Conservation (phyloP, 1,140 invertebrate genomes). For the Apolygus lucorum region DNA sequence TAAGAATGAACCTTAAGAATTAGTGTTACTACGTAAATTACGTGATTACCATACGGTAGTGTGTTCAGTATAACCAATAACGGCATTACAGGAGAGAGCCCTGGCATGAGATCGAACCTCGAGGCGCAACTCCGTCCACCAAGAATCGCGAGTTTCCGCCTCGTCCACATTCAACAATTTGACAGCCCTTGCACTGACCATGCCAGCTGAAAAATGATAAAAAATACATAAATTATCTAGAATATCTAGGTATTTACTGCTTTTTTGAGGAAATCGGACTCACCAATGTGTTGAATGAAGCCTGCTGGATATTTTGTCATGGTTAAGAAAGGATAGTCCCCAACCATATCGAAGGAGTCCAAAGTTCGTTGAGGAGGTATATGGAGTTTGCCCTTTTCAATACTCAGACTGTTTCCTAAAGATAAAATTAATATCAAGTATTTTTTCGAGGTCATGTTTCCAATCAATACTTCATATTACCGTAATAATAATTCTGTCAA, state of each 20-base stretch:
- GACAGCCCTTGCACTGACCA: slow-evolving; percentile 76
- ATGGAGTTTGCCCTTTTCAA: slow-evolving; percentile 41
- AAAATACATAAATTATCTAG: neutral
- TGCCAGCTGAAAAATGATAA: slow-evolving; percentile 51
- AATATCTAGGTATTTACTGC: neutral
- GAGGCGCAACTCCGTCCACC: slow-evolving; percentile 92
- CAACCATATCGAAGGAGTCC: slow-evolving; percentile 51
- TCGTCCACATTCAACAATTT: slow-evolving; percentile 82
- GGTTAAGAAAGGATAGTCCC: slow-evolving; percentile 94
- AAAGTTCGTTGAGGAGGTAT: slow-evolving; percentile 34
- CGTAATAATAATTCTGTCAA: too few relatives aligned
- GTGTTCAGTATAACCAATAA: slow-evolving; percentile 81
- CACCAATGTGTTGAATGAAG: slow-evolving; percentile 82
- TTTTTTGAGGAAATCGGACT: slow-evolving; percentile 30
- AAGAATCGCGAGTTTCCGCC: slow-evolving; percentile 79
- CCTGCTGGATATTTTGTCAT: slow-evolving; percentile 80
- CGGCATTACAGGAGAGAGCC: slow-evolving; percentile 84
- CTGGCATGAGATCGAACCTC: slow-evolving; percentile 87
- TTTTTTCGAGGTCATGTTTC: too few relatives aligned
- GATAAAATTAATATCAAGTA: slow-evolving; percentile 10
- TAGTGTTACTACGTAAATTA: neutral
- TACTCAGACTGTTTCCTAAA: slow-evolving; percentile 59
- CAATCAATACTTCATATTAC: too few relatives aligned
- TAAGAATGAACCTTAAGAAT: neutral
- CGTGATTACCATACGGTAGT: slow-evolving; percentile 73